phyloP scores from a whole-genome alignment of 2,888 invertebrate genomes.

The Ceriagrion tenellum region DNA sequence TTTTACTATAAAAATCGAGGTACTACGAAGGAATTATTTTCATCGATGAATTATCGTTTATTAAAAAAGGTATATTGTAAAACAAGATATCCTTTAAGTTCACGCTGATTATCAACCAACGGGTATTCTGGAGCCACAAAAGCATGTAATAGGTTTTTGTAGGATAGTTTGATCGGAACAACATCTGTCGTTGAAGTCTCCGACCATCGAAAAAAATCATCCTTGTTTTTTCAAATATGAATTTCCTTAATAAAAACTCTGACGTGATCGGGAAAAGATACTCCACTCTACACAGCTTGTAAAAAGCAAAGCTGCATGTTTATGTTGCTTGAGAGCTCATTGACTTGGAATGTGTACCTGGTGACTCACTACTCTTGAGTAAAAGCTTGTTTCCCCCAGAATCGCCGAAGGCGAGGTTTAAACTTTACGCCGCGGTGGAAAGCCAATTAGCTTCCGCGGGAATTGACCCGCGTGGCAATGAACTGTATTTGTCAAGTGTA shows the following conservation, averaged over 20 bases:
- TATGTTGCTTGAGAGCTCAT: neutral
- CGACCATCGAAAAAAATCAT: neutral
- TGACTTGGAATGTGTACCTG: neutral
- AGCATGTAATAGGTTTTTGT: too few species aligned
- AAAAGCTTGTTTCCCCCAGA: neutral
- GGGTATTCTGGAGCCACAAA: too few species aligned
- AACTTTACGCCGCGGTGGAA: neutral
- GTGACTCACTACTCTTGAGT: neutral
- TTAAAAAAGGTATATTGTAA: too few species aligned
- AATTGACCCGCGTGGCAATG: neutral
- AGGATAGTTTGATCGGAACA: too few species aligned
- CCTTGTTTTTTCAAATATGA: neutral
- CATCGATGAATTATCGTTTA: too few species aligned
- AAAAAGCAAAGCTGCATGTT: neutral
- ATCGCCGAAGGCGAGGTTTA: neutral
- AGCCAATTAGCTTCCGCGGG: neutral
- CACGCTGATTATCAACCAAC: too few species aligned
- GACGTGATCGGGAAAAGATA: neutral
- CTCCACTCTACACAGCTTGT: neutral
- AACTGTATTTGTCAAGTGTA: neutral
- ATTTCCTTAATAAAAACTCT: neutral
- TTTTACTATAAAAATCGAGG: too few species aligned
- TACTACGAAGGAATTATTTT: too few species aligned
- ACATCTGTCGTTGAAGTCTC: neutral
- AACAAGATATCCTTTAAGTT: too few species aligned